Percentiles rank a stretch among this genome's conserved stretches.
Conservation (phyloP, 2,797 vertebrate genomes). For the Aplochiton taeniatus region DNA sequence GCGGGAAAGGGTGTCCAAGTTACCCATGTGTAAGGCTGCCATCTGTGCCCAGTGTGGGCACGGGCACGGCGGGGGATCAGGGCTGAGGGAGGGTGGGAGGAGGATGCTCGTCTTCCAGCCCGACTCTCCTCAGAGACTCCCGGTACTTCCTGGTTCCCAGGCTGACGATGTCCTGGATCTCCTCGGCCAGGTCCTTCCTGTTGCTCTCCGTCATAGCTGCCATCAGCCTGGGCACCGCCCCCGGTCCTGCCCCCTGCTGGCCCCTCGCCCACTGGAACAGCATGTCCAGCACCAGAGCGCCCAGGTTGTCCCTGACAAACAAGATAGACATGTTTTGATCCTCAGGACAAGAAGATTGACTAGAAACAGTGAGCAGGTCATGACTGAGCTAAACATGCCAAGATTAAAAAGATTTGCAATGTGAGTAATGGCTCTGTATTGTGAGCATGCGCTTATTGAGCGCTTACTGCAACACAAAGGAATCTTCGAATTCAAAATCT, state of each 20-base stretch:
- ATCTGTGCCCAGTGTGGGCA: constrained; percentile 47
- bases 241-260: constrained; percentile 73
- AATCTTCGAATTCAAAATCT: neutral
- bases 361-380: too few species aligned
- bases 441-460: too few species aligned
- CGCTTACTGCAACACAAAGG: neutral
- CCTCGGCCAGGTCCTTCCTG: constrained; percentile 88
- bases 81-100: constrained; percentile 25
- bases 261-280: constrained; percentile 89
- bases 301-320: constrained; percentile 81
- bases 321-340: too few species aligned
- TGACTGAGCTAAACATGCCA: too few species aligned
- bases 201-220: constrained; percentile 83
- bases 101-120: constrained; percentile 76
- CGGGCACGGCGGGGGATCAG: neutral
- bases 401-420: too few species aligned
- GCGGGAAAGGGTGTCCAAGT: constrained; percentile 12
- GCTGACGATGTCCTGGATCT: constrained; percentile 83
- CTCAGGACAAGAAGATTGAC: too few species aligned
- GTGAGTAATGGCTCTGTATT: too few species aligned
- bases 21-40: constrained; percentile 52
- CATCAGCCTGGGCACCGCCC: constrained; percentile 75
- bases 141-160: constrained; percentile 88
- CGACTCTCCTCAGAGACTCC: constrained; percentile 83
- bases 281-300: constrained; percentile 86